Conservation (phyloP, 2,888 invertebrate species). For the Halictus ligatus region DNA sequence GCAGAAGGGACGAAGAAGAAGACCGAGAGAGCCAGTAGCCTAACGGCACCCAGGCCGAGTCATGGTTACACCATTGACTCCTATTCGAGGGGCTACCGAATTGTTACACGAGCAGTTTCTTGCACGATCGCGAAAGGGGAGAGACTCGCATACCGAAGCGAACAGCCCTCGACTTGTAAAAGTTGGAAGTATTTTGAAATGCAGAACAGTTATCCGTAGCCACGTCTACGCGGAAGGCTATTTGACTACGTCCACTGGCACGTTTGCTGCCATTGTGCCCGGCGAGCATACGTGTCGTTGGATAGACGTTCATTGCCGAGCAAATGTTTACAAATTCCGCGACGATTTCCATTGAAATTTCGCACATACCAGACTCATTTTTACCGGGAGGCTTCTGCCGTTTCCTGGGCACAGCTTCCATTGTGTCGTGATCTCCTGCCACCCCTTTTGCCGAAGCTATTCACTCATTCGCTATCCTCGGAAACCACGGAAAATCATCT, state of each 20-base stretch:
- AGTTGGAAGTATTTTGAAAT: constrained; percentile 60
- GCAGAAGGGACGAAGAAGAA: neutral
- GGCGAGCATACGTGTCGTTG: constrained; percentile 33
- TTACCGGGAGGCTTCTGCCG: neutral
- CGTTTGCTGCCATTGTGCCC: constrained; percentile 44
- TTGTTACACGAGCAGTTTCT: constrained; percentile 66
- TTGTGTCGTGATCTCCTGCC: neutral
- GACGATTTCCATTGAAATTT: constrained; percentile 10
- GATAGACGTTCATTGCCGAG: constrained; percentile 13
- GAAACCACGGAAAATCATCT: neutral
- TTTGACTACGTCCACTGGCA: constrained; percentile 58
- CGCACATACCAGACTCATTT: neutral
- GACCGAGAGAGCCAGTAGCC: constrained; percentile 44
- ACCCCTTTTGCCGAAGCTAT: neutral
- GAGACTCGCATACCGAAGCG: constrained; percentile 53
- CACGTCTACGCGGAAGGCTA: constrained; percentile 52
- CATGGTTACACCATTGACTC: constrained; percentile 72
- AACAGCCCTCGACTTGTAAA: constrained; percentile 44
- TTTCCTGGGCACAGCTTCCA: constrained; percentile 1
- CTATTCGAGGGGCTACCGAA: constrained; percentile 66
- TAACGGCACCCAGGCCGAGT: constrained; percentile 67
- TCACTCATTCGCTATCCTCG: neutral
- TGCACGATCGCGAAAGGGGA: constrained; percentile 44
- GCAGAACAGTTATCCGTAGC: constrained; percentile 71
- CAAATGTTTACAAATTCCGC: constrained; percentile 7